Base-by-base conservation (phyloP, 2,797 vertebrate genomes). In the Echiichthys vipera region DNA sequence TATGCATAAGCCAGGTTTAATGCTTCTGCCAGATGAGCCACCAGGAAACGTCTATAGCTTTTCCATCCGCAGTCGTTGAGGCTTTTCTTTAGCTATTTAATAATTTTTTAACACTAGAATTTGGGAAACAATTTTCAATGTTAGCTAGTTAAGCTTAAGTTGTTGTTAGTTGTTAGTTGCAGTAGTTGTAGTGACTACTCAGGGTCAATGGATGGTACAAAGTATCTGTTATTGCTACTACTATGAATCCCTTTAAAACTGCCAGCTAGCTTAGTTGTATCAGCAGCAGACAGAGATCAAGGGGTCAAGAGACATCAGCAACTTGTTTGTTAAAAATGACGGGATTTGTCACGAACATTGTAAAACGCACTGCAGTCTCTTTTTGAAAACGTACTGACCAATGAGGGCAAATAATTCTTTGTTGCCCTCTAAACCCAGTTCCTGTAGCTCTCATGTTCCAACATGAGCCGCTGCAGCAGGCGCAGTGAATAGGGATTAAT, bases 201-300 rank as follows among this genome's bases (percentile, higher is more conserved):
- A 1, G 22, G 34, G 14, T 30, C 20, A 61, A 36, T 49, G 22
- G 32, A 17, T 59, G 42, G 29, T 37, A 40, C 27, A 55, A 24
- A 5, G 15, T 55, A 27, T 55, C 18, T 18, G 18, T 49, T 43
- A 22, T n/a, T 59, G 20, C 29, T 62, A 1, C 56, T 5, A 22
- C 49, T 45, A 39, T 57, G 68, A 67, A 47, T 65, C 65, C 12
- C 37, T 47, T 55, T 39, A 17, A 39, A 45, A n/a, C 56, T 75
- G 71, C 68, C 71, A 64, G 50, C 5, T 4, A 39, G 57, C 17
- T 71, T 34, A 47, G 59, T 68, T 39, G 22, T 51, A 71, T 77
- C 64, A 40, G 63, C 72, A 50, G 61, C 65, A 71, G 67, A 59
- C 55, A 62, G 51, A 63, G 61, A 71, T 68, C 47, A 78, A 74